Evolutionary conservation across 2,797 vertebrate species (phyloP).

Genomic region (Pseudomugil tenellus): DNA sequence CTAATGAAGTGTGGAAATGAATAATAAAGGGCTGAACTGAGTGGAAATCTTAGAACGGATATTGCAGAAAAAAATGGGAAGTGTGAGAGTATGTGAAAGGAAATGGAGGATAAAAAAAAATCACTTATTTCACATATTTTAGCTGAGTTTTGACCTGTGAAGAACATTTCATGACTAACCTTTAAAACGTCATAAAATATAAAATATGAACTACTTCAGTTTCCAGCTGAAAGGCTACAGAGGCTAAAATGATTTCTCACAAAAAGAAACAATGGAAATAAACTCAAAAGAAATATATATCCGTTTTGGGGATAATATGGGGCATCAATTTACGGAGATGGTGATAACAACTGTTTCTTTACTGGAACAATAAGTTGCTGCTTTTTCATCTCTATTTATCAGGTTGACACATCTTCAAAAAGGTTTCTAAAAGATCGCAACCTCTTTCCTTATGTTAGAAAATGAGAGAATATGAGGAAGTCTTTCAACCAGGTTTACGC

Average conservation of each 20-base stretch:
- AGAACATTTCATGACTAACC: conserved; percentile 27
- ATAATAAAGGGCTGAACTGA: neutral
- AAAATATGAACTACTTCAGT: conserved; percentile 33
- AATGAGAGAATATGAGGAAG: neutral
- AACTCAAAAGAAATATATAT: neutral
- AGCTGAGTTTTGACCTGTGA: conserved; percentile 33
- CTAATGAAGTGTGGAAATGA: neutral
- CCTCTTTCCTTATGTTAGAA: neutral
- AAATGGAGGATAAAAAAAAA: conserved; percentile 25
- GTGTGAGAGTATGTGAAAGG: neutral
- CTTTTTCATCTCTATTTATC: conserved; percentile 1
- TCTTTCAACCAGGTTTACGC: neutral
- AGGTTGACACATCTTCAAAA: neutral
- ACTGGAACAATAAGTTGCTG: neutral
- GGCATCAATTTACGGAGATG: neutral
- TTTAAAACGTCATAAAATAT: conserved; percentile 51
- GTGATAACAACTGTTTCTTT: conserved; percentile 13
- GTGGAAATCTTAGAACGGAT: neutral
- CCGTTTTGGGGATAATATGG: neutral
- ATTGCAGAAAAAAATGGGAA: neutral
- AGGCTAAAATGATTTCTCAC: conserved; percentile 27
- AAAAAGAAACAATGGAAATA: neutral
- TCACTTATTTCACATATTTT: conserved; percentile 36
- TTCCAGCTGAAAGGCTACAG: conserved; percentile 25
- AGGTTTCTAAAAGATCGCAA: neutral